Evolutionary conservation across 2,113 vertebrate genomes (phyloP).

Genomic region (Chaetodon auriga): DNA sequence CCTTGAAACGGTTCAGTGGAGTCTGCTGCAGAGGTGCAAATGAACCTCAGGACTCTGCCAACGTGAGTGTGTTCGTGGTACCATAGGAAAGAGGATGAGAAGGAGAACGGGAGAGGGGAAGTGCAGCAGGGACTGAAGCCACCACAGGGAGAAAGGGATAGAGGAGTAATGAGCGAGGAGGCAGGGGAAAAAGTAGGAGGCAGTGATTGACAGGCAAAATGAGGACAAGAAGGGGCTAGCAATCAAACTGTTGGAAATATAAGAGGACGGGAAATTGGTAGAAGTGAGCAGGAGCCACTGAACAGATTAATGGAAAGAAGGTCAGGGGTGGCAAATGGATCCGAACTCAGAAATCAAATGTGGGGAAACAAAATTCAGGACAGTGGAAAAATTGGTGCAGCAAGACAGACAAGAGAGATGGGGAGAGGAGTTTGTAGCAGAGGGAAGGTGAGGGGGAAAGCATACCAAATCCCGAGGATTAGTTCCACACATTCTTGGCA

Average conservation of each 20-base stretch:
- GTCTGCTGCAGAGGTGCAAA: conserved; percentile 73
- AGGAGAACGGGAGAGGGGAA: conserved; percentile 34
- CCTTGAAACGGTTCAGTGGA: conserved; percentile 41
- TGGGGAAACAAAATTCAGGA: conserved; percentile 9
- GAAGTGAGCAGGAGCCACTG: conserved; percentile 2
- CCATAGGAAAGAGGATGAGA: conserved; percentile 29
- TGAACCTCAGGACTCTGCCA: conserved; percentile 57
- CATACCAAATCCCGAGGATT: conserved; percentile 65
- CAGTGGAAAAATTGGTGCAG: conserved; percentile 7
- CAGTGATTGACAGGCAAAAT: conserved; percentile 47
- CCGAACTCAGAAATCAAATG: background rate
- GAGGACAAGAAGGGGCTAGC: conserved; percentile 30
- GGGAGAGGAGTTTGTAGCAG: conserved; percentile 30
- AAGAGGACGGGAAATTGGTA: conserved; percentile 13
- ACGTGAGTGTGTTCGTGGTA: conserved; percentile 30
- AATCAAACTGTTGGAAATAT: conserved; percentile 31
- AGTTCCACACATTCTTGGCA: conserved; percentile 67
- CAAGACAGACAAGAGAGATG: conserved; percentile 22
- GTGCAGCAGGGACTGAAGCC: conserved; percentile 29
- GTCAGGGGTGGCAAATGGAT: conserved; percentile 27
- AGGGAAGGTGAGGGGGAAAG: conserved; percentile 27
- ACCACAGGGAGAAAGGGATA: conserved; percentile 34
- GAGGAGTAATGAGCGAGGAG: conserved; percentile 51
- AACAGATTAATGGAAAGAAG: conserved; percentile 37
- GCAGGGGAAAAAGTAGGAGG: conserved; percentile 19